Conservation (phyloP, 2,113 vertebrate genomes). For the Elgaria multicarinata region DNA sequence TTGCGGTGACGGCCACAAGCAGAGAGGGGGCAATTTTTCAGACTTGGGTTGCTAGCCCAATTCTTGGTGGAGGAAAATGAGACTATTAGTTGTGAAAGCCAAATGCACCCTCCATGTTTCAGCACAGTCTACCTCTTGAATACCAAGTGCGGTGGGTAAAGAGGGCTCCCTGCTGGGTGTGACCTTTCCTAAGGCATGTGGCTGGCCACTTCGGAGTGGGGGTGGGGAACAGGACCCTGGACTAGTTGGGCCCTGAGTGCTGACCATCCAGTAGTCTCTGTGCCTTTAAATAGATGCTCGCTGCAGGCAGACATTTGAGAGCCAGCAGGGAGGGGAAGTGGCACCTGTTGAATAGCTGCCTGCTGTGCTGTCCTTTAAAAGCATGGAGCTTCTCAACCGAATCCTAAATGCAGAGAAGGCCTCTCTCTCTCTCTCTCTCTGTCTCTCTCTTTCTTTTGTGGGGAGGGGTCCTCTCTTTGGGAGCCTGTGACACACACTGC, state of each 20-base stretch:
- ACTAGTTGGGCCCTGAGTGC: background rate
- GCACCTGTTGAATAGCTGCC: background rate
- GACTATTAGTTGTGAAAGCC: too few species aligned
- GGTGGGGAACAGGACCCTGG: background rate
- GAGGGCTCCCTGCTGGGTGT: too few species aligned
- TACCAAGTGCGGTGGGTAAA: background rate
- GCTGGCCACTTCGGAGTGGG: background rate
- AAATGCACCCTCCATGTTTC: background rate
- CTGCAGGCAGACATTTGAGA: too few species aligned
- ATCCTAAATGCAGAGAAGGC: too few species aligned
- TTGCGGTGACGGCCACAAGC: background rate
- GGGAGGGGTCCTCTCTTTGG: background rate
- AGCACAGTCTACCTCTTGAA: background rate
- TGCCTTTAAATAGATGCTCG: background rate
- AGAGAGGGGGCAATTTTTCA: background rate
- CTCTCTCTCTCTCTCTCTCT: background rate
- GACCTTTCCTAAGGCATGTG: background rate
- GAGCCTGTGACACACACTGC: background rate
- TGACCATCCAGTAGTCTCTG: background rate
- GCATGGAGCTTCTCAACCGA: background rate
- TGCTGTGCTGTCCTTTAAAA: background rate
- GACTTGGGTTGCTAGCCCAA: too few species aligned
- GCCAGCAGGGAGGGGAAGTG: too few species aligned
- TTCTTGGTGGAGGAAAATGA: too few species aligned
- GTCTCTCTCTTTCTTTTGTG: background rate